Conservation (phyloP, 2,113 vertebrate species). For the Pachypanchax playfairii region DNA sequence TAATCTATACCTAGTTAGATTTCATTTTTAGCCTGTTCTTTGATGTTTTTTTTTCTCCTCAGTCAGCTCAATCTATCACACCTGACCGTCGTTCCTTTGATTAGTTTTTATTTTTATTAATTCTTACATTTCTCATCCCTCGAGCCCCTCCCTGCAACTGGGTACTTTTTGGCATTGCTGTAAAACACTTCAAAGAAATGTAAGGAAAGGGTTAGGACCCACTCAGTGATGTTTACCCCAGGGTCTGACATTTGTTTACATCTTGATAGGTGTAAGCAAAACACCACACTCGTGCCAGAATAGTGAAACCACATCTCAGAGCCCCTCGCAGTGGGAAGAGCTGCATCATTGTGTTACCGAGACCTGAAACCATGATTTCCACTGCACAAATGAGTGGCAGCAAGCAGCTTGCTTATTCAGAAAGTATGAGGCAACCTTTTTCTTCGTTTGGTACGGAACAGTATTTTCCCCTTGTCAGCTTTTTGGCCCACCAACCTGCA, state of each 20-base stretch:
- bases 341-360: slow-evolving; percentile 10
- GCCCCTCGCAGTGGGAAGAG: slow-evolving; percentile 34
- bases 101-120: too few relatives aligned
- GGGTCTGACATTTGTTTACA: slow-evolving; percentile 21
- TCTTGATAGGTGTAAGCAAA: neutral
- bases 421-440: slow-evolving; percentile 1
- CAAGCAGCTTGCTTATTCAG: slow-evolving; percentile 11
- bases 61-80: too few relatives aligned
- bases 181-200: neutral
- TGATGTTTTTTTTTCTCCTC: too few relatives aligned
- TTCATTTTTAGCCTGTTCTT: too few relatives aligned
- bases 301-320: slow-evolving; percentile 29
- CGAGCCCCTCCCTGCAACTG: too few relatives aligned
- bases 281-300: neutral
- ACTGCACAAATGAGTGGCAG: neutral
- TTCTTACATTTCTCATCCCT: too few relatives aligned
- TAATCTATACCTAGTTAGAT: too few relatives aligned
- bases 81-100: too few relatives aligned
- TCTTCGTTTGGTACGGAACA: slow-evolving; percentile 6
- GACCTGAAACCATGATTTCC: slow-evolving; percentile 25
- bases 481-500: slow-evolving; percentile 9
- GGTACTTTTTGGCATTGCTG: neutral
- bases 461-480: neutral
- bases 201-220: neutral
- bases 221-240: neutral